A percentile compares a stretch with the other conserved stretches of the same genome.
Conservation (phyloP, 1,140 invertebrate species). For the Diplogasteroides magnus region DNA sequence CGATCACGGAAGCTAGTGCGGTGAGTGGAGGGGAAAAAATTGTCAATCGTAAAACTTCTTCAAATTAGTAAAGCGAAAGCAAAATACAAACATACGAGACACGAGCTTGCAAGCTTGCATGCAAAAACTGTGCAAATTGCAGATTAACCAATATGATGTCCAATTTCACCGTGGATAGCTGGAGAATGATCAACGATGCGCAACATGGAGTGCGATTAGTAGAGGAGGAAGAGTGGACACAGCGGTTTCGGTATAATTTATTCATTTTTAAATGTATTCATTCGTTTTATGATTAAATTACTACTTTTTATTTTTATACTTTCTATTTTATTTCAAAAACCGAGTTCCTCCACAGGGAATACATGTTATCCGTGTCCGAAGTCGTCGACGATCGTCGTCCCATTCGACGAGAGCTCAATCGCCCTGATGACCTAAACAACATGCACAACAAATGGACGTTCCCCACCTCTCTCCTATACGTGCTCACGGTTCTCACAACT, state of each 20-base stretch:
- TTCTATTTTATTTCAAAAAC: no score
- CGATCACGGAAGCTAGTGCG: conserved; percentile 34
- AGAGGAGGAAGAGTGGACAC: conserved; percentile 46
- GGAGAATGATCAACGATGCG: conserved; percentile 46
- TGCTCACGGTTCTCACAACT: conserved; percentile 53
- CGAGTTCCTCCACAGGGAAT: conserved; percentile 43
- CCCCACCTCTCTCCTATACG: conserved; percentile 51
- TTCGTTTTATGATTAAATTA: no score
- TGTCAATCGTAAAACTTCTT: no score
- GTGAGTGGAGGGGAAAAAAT: no score
- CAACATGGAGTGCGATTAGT: conserved; percentile 44
- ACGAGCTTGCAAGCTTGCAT: conserved; percentile 40
- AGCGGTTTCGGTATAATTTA: conserved; percentile 34
- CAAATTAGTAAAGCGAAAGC: neutral
- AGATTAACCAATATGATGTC: conserved; percentile 50
- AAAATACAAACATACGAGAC: conserved; percentile 2
- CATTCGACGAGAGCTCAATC: conserved; percentile 45
- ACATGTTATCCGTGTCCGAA: conserved; percentile 51
- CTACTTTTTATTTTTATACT: no score
- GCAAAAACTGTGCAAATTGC: no score
- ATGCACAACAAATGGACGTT: conserved; percentile 56
- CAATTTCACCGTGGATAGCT: conserved; percentile 53
- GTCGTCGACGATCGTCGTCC: conserved; percentile 50
- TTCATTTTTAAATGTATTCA: neutral
- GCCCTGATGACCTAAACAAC: conserved; percentile 47